Base-by-base conservation (phyloP, 92 coral and sea anemone species). In the Pocillopora meandrina region DNA sequence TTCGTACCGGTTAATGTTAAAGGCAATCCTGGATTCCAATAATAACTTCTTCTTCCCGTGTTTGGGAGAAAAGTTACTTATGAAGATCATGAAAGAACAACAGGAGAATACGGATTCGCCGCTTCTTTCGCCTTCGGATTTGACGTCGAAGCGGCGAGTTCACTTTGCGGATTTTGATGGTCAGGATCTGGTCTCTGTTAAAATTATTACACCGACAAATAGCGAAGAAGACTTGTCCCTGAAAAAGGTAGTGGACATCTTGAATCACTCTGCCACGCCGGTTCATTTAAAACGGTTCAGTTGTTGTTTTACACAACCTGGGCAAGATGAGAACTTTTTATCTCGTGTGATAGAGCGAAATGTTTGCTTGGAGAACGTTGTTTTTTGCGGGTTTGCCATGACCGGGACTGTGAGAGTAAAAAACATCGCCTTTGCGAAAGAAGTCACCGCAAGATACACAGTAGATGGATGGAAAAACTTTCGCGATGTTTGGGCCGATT, bases 101-200 rank as follows among this genome's bases (percentile, higher is more conserved):
- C 82, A 11, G 61, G 76, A 65, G 60, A 57, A 65, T 4, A 20
- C 66, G 19, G 20, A 36, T 55, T 57, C 88, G 60, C 85, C 68
- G 68, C 15, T 66, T 33, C 60, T 47, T 26, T 86, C 90, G 10
- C 88, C 93, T 10, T 78, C 78, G 9, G 34, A 71, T 65, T 71
- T 71, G 61, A 64, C 87, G 11, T 62, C 89, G 55, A 90, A 88
- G 72, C 88, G 98, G 61, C 92, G 90, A 72, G 99, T 97, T 60
- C 96, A 95, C 56, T 97, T 97, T 79, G 99, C 99, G 17, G 99
- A 97, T 72, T 85, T 82, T n/a, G 87, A 91, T 64, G 98, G 98
- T 16, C 94, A 85, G 72, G 85, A 93, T 21, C 92, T 96, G n/a
- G 99, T 94, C 10, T 92, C 96, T 13, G 94, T 96, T 33, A 95